Evolutionary conservation across 2,888 invertebrate genomes (phyloP).

Genomic region (Acrobasis repandana): DNA sequence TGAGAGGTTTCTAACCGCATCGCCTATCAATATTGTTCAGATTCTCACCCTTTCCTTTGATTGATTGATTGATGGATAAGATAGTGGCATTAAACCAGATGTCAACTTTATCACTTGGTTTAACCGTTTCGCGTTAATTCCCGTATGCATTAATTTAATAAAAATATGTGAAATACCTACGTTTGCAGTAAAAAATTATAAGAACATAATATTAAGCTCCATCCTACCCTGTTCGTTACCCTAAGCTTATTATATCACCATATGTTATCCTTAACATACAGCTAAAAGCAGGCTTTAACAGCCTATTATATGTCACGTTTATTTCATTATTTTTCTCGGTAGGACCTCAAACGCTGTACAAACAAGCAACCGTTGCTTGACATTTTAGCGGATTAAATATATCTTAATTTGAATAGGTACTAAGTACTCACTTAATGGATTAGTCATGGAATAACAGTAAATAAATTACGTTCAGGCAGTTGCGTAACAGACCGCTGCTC

Average conservation of each 20-base stretch:
- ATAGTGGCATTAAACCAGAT: too few species aligned
- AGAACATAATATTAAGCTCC: constrained; percentile 4
- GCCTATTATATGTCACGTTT: constrained; percentile 1
- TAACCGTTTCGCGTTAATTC: too few species aligned
- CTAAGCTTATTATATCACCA: constrained; percentile 12
- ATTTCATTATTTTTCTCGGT: constrained; percentile 3
- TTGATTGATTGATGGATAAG: too few species aligned
- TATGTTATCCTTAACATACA: constrained; percentile 19
- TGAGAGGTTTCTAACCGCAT: too few species aligned
- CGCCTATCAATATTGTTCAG: too few species aligned
- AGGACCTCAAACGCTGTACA: neutral
- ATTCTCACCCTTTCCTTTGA: too few species aligned
- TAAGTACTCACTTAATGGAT: neutral
- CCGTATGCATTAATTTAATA: too few species aligned
- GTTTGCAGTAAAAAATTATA: neutral
- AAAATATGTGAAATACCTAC: too few species aligned
- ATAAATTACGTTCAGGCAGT: too few species aligned
- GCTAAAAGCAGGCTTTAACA: constrained; percentile 8
- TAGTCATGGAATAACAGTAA: neutral
- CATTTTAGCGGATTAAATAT: neutral
- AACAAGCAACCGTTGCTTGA: neutral
- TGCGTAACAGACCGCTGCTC: too few species aligned
- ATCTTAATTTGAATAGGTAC: constrained; percentile 1
- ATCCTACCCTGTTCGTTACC: neutral
- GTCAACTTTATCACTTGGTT: too few species aligned